phyloP scores from a whole-genome alignment of 2,113 vertebrate genomes.

The Mohoua ochrocephala region DNA sequence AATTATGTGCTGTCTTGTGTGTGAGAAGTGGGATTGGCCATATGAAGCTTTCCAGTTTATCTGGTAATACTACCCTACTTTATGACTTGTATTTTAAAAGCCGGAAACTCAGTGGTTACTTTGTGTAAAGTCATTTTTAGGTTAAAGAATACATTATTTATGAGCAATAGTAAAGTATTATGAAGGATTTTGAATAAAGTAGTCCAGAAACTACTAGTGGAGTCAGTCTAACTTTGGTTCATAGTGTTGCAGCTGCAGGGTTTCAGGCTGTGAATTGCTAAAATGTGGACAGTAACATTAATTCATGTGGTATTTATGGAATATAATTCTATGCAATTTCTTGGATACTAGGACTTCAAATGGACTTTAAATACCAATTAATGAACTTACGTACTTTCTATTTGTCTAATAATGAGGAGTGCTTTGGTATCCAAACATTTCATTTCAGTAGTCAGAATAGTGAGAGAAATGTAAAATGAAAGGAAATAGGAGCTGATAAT shows the following conservation, averaged over 20 bases:
- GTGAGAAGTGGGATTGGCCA: neutral
- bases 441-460: neutral
- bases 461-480: neutral
- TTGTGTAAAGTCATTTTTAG: neutral
- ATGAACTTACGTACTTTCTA: neutral
- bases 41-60: conserved; percentile 18
- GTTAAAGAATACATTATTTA: neutral
- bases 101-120: neutral
- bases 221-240: neutral
- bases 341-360: neutral
- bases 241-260: neutral
- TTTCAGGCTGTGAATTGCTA: neutral
- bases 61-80: neutral
- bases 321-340: neutral
- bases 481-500: neutral
- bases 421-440: neutral
- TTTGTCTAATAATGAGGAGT: neutral
- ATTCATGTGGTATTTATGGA: neutral
- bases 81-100: neutral
- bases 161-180: neutral
- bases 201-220: neutral
- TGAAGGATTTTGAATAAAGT: neutral
- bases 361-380: neutral
- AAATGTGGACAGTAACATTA: neutral
- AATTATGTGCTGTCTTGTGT: neutral